Base-by-base conservation (phyloP, 1,140 invertebrate species). In the Latrodectus geometricus region DNA sequence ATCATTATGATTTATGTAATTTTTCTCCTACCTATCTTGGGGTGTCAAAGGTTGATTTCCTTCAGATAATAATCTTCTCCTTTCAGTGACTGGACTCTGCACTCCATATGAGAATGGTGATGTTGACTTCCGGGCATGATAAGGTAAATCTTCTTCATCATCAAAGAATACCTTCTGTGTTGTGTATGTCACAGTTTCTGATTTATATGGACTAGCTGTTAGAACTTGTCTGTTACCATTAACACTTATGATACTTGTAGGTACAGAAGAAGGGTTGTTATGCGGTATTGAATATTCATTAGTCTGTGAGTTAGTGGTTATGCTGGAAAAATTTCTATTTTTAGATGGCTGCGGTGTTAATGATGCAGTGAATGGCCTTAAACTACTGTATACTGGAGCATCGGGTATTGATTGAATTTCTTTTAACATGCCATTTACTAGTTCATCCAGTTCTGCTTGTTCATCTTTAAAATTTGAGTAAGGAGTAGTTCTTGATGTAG, bases 381-480 rank as follows among this genome's bases (percentile, higher is more conserved):
- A 35, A 12, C 56, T 80, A 52, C 68, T 89, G 66, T 90, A 89
- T 21, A 82, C 86, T 12, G 92, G 92, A 88, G 91, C 87, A 89
- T 95, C 94, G 77, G 94, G 94, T 90, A 95, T 94, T 90, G 94
- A 94, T 92, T 95, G 94, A 88, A 96, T 95, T 52, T 95, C 95
- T 79, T 95, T 92, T 92, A 96, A 93, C 95, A 96, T 96, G 90
- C 95, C 95, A 89, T 94, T 93, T 75, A 96, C 93, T 81, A 96
- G 92, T 89, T 94, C 94, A 91, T 95, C 94, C 84, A 95, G 92
- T 90, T 94, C 94, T 79, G 93, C 80, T 77, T 91, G 89, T 70
- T 90, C 91, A 49, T 88, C 83, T 65, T 86, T 87, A 23, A 73
- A 80, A 65, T 73, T 80, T 17, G 85, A 73, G 35, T 74, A 87